Percentiles rank a stretch among this genome's conserved stretches.
Evolutionary conservation across 2,113 vertebrate genomes (phyloP).

Genomic region (Anoplopoma fimbria): DNA sequence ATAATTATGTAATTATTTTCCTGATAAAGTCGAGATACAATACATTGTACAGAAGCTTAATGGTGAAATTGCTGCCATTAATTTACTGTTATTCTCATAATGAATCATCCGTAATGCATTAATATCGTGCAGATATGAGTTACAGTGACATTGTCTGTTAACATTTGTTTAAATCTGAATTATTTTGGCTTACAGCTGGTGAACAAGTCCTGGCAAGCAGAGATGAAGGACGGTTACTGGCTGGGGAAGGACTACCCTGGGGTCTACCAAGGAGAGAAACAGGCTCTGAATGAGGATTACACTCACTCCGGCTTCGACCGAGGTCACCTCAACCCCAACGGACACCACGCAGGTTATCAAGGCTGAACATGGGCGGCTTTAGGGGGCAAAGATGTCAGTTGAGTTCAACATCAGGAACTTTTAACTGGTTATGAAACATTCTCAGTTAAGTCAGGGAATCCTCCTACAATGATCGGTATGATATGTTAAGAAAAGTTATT

Average conservation of each 20-base stretch:
- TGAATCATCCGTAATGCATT: not conserved
- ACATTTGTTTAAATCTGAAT: no score
- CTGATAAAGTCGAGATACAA: no score
- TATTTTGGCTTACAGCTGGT: slow-evolving; percentile 72
- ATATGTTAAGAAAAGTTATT: no score
- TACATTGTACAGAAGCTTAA: no score
- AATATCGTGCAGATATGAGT: not conserved
- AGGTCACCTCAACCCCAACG: slow-evolving; percentile 84
- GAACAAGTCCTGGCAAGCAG: slow-evolving; percentile 72
- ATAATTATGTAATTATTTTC: no score
- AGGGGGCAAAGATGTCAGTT: not conserved
- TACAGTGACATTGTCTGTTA: not conserved
- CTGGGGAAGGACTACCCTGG: slow-evolving; percentile 74
- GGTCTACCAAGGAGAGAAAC: slow-evolving; percentile 78
- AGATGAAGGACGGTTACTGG: slow-evolving; percentile 81
- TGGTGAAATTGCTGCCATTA: no score
- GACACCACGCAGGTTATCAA: slow-evolving; percentile 80
- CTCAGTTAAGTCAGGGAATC: no score
- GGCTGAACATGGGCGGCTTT: not conserved
- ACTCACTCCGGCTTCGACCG: slow-evolving; percentile 81
- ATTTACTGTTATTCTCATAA: no score
- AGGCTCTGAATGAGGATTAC: slow-evolving; percentile 84
- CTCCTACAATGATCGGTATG: no score
- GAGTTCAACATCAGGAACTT: not conserved
- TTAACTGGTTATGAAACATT: no score